Base-by-base conservation (phyloP, 1,140 invertebrate genomes). In the Hesperophylax magnus region DNA sequence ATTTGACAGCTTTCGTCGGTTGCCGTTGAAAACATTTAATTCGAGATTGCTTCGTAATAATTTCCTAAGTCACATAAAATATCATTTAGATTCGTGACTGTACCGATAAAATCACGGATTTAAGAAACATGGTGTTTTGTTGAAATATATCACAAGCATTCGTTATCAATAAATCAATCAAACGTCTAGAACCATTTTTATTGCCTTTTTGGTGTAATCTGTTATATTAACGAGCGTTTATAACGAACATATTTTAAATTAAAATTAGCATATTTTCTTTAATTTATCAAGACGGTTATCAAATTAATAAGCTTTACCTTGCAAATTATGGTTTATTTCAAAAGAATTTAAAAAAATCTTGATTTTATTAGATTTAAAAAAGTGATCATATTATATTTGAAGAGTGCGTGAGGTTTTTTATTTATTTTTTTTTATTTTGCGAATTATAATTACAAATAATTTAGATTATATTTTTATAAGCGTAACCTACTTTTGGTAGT, bases 151-250 rank as follows among this genome's bases (percentile, higher is more conserved):
- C 58, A 61, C 58, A 22, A 24, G 2, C 58, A 1, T 24, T 22
- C 18, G 1, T 61, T 61, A 61, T 1, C 18, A 24, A 61, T 61
- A 61, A 61, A 61, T 61, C 58, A 61, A 61, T 61, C 58, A 60
- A 9, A 5, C 22, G 18, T 60, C 56, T 22, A 14, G 58, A 61
- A 61, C 17, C 39, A 61, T 20, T 61, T 11, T 14, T 17, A 22
- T 61, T 61, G 14, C 17, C 24, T 61, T 58, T 60, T 61, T 3
- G 24, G 58, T 20, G 3, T 61, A 22, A 61, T 61, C 58, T 61
- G 58, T 18, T n/a, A 24, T 61, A 11, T 61, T 9, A 61, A 22
- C 58, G 58, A 22, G 20, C 58, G 58, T 61, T 61, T 61, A 11
- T 24, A 61, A 1, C 8, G 34, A 8, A 39, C 34, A 39, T 39